Base-by-base conservation (phyloP, 2,797 vertebrate species). In the Buceros bicornis region DNA sequence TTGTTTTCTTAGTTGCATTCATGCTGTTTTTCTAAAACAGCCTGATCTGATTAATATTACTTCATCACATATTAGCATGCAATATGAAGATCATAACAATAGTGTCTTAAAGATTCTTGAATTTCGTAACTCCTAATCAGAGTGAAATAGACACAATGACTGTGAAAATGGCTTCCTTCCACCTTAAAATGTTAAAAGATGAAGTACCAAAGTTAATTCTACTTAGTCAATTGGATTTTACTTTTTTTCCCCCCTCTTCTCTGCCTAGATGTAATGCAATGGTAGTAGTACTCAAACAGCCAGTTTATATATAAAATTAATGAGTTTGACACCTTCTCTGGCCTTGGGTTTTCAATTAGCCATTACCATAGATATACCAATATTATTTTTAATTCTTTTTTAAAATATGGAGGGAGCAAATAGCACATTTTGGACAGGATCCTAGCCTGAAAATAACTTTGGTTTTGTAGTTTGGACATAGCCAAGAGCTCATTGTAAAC, bases 371-470 rank as follows among this genome's bases (percentile, higher is more conserved):
- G 40, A 19, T 87, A 65, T 6, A 25, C 7, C 62, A 66, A 50
- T 19, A 16, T 17, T 16, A 0, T 31, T 43, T 70, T 17, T 43
- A 10, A 48, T 33, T 78, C 22, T 79, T 92, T 54, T 43, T 13
- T 70, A 76, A 78, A 67, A 77, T 16, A 20, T 6, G 15, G 53
- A 87, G 58, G 24, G 33, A 51, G 5, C 15, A 82, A 82, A 73
- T 45, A 77, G 28, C 1, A 6, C n/a, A 19, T 33, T 92, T 80
- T 61, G 69, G 65, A 47, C 11, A 81, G 37, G 10, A 74, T 74
- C 50, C 28, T 33, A 57, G 35, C 29, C 57, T 74, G 69, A 83
- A 73, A 96, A 92, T 37, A 58, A 53, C 33, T 62, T 73, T 17
- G 8, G 2, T 58, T 87, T 47, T 76, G 29, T 45, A 35, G 7